Percentiles rank a stretch among this genome's conserved stretches.
These are phyloP conservation scores for Dynastes grantii DNA, from an alignment of 2,888 invertebrate genomes.

Conservation along the genomic window DNA sequence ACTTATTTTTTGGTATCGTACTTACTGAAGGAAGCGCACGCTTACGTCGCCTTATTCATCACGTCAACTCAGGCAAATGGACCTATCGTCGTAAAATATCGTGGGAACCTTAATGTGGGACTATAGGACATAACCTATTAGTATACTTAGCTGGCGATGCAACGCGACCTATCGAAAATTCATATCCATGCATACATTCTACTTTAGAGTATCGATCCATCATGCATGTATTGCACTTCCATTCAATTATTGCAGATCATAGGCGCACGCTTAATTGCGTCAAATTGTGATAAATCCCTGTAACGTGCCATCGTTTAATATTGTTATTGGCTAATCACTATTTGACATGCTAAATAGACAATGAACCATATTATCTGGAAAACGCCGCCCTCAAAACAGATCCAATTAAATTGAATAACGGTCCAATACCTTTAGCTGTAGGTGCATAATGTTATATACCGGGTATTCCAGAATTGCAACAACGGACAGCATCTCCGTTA, in stretches of 20 bases:
- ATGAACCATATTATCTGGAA: neutral
- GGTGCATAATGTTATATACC: no score
- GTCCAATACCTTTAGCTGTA: no score
- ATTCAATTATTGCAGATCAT: slow-evolving; percentile 22
- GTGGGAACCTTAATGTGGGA: no score
- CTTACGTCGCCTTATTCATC: no score
- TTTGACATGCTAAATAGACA: slow-evolving; percentile 14
- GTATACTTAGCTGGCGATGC: no score
- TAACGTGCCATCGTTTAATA: slow-evolving; percentile 30
- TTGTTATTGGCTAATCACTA: slow-evolving; percentile 19
- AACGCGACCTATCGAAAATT: neutral
- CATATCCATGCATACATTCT: neutral
- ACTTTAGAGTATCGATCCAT: neutral
- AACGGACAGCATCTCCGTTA: no score
- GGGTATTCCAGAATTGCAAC: no score
- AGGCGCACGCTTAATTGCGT: slow-evolving; percentile 4
- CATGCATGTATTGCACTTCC: neutral
- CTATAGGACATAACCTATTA: no score
- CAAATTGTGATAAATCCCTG: slow-evolving; percentile 13
- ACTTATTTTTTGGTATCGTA: no score
- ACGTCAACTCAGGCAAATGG: no score
- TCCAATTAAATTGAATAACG: neutral
- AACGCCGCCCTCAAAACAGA: neutral
- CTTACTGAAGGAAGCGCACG: no score
- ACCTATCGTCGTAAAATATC: no score